phyloP scores from a whole-genome alignment of 2,797 vertebrate species.

The Hybognathus amarus region DNA sequence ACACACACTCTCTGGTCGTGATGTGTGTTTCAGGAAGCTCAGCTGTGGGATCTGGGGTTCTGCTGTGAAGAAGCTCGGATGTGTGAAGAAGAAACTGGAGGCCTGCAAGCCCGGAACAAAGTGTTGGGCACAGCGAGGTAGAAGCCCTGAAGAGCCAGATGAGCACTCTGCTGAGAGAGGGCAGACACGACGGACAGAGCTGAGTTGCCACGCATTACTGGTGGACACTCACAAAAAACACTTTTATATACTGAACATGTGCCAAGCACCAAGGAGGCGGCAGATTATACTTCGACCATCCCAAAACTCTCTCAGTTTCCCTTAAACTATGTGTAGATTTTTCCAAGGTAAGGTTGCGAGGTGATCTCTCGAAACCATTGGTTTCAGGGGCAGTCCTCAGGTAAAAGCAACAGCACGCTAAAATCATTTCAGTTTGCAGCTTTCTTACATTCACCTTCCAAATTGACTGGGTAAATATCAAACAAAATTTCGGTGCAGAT shows the following conservation, averaged over 20 bases:
- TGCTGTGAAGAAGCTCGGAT: too few species aligned
- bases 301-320: too few species aligned
- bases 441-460: background rate
- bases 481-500: background rate
- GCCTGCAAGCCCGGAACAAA: conserved; percentile 81
- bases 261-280: too few species aligned
- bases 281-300: too few species aligned
- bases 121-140: conserved; percentile 81
- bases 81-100: too few species aligned
- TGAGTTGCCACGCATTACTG: conserved; percentile 87
- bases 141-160: conserved; percentile 86
- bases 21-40: too few species aligned
- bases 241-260: too few species aligned
- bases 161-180: conserved; percentile 83
- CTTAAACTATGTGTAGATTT: too few species aligned
- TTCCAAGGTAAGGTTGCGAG: background rate
- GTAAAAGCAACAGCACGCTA: background rate
- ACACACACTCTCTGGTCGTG: too few species aligned
- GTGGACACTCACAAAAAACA: too few species aligned
- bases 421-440: background rate
- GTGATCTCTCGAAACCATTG: background rate
- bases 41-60: too few species aligned
- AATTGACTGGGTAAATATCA: background rate
- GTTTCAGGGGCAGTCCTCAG: background rate
- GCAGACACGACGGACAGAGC: conserved; percentile 88